phyloP scores from a whole-genome alignment of 1,140 invertebrate species.

The Rhagoletis zephyria region DNA sequence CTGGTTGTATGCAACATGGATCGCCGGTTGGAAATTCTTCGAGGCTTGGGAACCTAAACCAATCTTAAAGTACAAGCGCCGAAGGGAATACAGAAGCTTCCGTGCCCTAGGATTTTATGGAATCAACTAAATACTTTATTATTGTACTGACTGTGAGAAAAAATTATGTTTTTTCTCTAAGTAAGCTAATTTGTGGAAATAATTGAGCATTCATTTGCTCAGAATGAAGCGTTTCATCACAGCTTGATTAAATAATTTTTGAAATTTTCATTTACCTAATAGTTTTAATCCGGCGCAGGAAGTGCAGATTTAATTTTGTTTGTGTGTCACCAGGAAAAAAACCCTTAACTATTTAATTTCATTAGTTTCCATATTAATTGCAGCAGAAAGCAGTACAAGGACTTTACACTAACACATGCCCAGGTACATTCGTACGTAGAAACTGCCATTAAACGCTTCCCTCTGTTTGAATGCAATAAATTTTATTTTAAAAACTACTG shows the following conservation, averaged over 20 bases:
- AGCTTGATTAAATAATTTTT: slow-evolving; percentile 2
- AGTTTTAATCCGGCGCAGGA: background rate
- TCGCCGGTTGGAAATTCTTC: too few relatives aligned
- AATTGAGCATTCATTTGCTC: background rate
- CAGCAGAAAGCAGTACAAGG: background rate
- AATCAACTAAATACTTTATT: too few relatives aligned
- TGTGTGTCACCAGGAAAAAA: background rate
- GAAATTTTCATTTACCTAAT: slow-evolving; percentile 36
- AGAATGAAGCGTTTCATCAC: background rate
- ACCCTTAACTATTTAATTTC: background rate
- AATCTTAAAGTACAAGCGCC: too few relatives aligned
- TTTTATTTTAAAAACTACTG: background rate
- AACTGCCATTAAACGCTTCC: background rate
- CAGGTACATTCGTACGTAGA: background rate
- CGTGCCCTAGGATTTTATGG: too few relatives aligned
- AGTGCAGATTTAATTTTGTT: background rate
- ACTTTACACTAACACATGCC: background rate
- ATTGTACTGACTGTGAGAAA: too few relatives aligned
- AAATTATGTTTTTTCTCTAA: too few relatives aligned
- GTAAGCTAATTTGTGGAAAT: background rate
- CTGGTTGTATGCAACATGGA: too few relatives aligned
- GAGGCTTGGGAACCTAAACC: too few relatives aligned
- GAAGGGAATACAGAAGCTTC: too few relatives aligned
- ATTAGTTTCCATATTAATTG: background rate
- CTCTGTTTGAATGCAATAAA: slow-evolving; percentile 8